phyloP scores from a whole-genome alignment of 2,888 invertebrate species.

The Hydraecia micacea region DNA sequence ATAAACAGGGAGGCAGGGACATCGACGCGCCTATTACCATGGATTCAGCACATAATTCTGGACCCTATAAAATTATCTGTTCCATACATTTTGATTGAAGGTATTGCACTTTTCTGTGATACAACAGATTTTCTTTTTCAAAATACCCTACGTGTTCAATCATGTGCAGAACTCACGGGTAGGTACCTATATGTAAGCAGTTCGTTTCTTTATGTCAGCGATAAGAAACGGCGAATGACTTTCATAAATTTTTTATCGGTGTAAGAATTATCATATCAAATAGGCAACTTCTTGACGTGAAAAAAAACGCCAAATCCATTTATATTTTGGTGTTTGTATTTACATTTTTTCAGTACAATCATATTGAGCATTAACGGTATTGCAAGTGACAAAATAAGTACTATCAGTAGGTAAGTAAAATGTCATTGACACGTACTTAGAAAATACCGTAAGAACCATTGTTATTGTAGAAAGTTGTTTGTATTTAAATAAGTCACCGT shows the following conservation, averaged over 20 bases:
- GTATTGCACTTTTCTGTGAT: no score
- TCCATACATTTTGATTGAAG: no score
- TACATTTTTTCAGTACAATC: slow-evolving; percentile 30
- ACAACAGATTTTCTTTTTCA: no score
- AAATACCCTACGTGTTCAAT: no score
- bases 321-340: slow-evolving; percentile 11
- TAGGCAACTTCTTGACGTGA: slow-evolving; percentile 11
- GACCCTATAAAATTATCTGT: no score
- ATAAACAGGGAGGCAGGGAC: not conserved
- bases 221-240: not conserved
- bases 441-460: slow-evolving; percentile 69
- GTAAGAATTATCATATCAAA: slow-evolving; percentile 14
- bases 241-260: slow-evolving; percentile 1
- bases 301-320: slow-evolving; percentile 20
- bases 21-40: no score
- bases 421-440: slow-evolving; percentile 75
- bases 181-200: not conserved
- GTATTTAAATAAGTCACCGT: slow-evolving; percentile 78
- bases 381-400: slow-evolving; percentile 47
- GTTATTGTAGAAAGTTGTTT: slow-evolving; percentile 78
- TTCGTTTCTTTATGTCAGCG: not conserved
- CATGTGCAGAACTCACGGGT: no score
- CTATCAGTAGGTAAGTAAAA: slow-evolving; percentile 59
- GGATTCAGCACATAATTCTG: no score
- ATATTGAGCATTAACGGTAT: slow-evolving; percentile 57